These are phyloP conservation scores for Adoxophyes honmai DNA, from an alignment of 1,140 invertebrate species.

Conservation along the genomic window DNA sequence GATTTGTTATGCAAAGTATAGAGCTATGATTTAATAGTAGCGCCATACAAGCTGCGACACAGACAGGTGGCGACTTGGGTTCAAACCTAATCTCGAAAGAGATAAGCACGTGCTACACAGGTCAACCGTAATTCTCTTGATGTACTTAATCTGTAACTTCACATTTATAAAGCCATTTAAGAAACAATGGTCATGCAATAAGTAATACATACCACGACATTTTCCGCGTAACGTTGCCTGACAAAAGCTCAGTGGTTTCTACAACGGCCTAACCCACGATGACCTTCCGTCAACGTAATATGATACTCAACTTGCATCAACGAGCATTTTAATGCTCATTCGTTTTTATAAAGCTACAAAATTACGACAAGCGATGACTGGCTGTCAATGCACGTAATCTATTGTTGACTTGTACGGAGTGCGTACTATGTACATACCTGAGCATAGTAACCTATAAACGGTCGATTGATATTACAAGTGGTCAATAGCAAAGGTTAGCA, in stretches of 20 bases:
- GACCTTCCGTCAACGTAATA: slow-evolving; percentile 2
- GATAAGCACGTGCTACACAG: no score
- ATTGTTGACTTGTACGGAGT: slow-evolving; percentile 5
- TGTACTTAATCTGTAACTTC: no score
- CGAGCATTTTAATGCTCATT: background rate
- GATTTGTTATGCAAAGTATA: slow-evolving; percentile 5
- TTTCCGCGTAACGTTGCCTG: background rate
- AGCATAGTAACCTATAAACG: slow-evolving; percentile 12
- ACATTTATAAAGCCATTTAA: no score
- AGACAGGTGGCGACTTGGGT: no score
- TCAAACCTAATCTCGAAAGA: background rate
- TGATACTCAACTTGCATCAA: slow-evolving; percentile 5
- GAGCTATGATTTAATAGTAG: background rate
- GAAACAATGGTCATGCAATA: background rate
- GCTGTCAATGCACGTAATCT: background rate
- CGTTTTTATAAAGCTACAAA: background rate
- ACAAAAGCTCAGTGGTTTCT: background rate
- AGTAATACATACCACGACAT: background rate
- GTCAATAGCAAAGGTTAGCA: slow-evolving; percentile 29
- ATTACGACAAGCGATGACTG: background rate
- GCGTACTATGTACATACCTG: background rate
- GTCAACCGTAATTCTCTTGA: no score
- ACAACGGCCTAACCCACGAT: background rate
- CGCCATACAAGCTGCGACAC: no score
- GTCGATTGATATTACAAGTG: slow-evolving; percentile 26